Evolutionary conservation across 2,797 vertebrate genomes (phyloP), one percentile per base, ranked within the genome.

Genomic region (Pipistrellus kuhlii): DNA sequence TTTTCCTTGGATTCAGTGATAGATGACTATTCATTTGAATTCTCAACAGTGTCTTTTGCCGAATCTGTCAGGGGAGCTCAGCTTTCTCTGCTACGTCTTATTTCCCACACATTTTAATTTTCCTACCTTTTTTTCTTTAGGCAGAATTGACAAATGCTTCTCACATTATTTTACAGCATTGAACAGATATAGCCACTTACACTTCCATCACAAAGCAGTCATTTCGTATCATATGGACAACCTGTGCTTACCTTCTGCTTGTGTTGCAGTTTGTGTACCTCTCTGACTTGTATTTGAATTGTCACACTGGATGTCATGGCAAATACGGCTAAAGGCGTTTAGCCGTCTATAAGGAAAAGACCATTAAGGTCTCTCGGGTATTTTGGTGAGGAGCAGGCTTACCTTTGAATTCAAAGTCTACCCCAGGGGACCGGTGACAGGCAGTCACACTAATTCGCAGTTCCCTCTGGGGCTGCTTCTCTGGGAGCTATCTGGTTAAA

Each of bases 201-300:
- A 80, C 83, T 72, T 81, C 62, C 57, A 92, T 12, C 82, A 96
- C 85, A 97, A 97, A 73, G 14, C 44, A 64, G 46, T 88, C 35
- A 71, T 87, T 92, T 94, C 13, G 15, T 95, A 78, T 77, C 62
- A 35, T 55, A 15, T 46, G 21, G 81, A 41, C 38, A 48, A 73
- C 85, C 88, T 78, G 30, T 95, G 91, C 85, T 92, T 95, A 73
- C 21, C 38, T 93, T 82, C 51, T 87, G 69, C 59, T 96, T 94
- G 25, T 73, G 53, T 89, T 84, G 57, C 25, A 15, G 64, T 92
- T 5, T 17, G 44, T 55, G 48, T 44, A 92, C 30, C 87, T 94
- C 96, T 94, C 75, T 95, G 85, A 76, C 93, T 96, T 90, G 11
- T 96, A 21, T 96, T 95, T 97, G 93, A 96, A 35, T 94, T 93